Base-by-base conservation (phyloP, 2,113 vertebrate genomes). In the Ifrita kowaldi region DNA sequence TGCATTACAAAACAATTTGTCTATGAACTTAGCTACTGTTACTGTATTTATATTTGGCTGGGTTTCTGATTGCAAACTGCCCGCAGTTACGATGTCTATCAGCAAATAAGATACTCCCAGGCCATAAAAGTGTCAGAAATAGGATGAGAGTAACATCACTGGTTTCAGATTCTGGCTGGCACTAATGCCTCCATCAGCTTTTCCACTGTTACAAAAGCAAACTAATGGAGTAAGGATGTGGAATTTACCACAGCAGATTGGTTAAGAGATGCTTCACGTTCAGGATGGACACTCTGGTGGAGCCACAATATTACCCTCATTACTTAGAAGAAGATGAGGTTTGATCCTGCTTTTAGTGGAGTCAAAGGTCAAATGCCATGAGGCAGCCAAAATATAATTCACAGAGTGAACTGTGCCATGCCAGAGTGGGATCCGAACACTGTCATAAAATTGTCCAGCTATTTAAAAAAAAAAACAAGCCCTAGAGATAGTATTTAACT, bases 311-410 rank as follows among this genome's bases (percentile, higher is more conserved):
- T 78, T 56, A 53, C 16, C 20, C 65, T 81, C 23, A 28, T 70
- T 62, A 78, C 67, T 91, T 46, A 76, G 67, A 79, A 63, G 44
- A 74, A 32, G 37, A 76, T 28, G 52, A 94, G 28, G 42, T 57
- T 62, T 93, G 69, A 83, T 89, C 60, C 57, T 71, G 30, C 16
- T 74, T 75, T 86, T 63, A 84, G 30, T 71, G 69, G 32, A 83
- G 27, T 47, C 37, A 96, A 41, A 89, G 74, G 62, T 76, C 87
- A 92, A 90, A 80, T 64, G 55, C 26, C 53, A 52, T 11, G 52
- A 60, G 77, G 82, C 26, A 92, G 53, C 24, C 69, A 95, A 91
- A 57, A 65, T 27, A 37, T 70, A 94, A 95, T 74, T 97, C 92
- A 84, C 37, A 11, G 16, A 41, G 52, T 90, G 44, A 95, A 81